phyloP scores from a whole-genome alignment of 30 jellyfish, hydroid and myxozoan species.

The Cassiopea andromeda region DNA sequence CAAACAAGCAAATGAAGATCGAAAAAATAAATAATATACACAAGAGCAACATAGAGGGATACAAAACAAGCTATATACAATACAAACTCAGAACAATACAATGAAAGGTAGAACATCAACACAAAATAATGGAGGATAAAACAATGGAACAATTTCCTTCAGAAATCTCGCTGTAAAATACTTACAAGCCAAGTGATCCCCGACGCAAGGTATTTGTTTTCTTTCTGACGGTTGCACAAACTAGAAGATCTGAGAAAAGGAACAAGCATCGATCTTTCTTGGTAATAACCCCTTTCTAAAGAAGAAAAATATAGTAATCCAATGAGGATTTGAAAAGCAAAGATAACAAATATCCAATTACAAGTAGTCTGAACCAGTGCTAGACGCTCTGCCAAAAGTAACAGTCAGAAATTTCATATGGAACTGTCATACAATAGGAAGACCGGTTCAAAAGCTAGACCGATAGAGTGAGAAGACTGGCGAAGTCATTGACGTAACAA shows the following conservation, averaged over 20 bases:
- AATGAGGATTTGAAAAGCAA: neutral
- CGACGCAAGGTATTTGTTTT: conserved; percentile 88
- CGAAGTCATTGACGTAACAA: too few relatives aligned
- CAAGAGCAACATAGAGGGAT: too few relatives aligned
- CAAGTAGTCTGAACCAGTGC: neutral
- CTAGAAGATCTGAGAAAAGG: conserved; percentile 96
- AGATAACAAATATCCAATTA: neutral
- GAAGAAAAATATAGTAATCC: neutral
- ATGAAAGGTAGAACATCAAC: neutral
- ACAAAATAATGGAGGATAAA: neutral
- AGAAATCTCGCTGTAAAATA: too few relatives aligned
- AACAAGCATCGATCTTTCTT: conserved; percentile 96
- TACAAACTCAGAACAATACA: neutral
- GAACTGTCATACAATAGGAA: too few relatives aligned
- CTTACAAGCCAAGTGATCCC: conserved; percentile 93
- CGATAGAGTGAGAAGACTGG: too few relatives aligned
- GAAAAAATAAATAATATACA: neutral
- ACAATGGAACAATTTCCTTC: too few relatives aligned
- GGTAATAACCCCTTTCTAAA: conserved; percentile 88
- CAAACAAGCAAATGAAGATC: neutral
- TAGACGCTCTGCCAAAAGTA: too few relatives aligned
- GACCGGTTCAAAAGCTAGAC: too few relatives aligned
- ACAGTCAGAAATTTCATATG: too few relatives aligned
- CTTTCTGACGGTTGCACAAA: conserved; percentile 96
- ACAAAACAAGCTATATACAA: too few relatives aligned